phyloP scores from a whole-genome alignment of 2,888 invertebrate genomes.

The Dicyrtoma fusca region DNA sequence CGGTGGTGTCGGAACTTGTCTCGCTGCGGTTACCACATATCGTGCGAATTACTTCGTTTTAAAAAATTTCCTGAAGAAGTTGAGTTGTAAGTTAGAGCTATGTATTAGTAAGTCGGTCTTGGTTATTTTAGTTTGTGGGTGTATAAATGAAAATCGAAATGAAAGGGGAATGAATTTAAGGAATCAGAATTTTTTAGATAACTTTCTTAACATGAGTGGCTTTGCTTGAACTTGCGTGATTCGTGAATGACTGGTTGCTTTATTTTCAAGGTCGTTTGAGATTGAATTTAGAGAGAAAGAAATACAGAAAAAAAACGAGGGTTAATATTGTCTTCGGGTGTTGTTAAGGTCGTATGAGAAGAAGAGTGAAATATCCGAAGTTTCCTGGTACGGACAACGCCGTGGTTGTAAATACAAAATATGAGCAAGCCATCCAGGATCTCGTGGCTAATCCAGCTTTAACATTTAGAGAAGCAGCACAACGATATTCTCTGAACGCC shows the following conservation, averaged over 20 bases:
- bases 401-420: slow-evolving; percentile 42
- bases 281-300: slow-evolving; percentile 9
- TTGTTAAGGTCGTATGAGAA: slow-evolving; percentile 42
- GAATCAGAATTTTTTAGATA: no score
- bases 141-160: no score
- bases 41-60: no score
- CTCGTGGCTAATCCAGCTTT: slow-evolving; percentile 45
- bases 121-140: no score
- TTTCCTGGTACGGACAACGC: slow-evolving; percentile 36
- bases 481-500: slow-evolving; percentile 41
- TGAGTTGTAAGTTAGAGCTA: no score
- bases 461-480: slow-evolving; percentile 47
- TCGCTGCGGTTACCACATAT: no score
- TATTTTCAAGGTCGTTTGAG: background rate
- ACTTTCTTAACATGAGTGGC: background rate
- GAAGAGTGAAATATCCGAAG: slow-evolving; percentile 45
- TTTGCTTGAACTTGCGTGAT: background rate
- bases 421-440: slow-evolving; percentile 44
- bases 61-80: no score
- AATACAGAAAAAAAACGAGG: background rate
- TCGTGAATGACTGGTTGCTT: background rate
- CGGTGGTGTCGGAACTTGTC: no score
- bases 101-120: no score
- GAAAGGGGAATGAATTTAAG: no score
- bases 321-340: slow-evolving; percentile 30